Evolutionary conservation across 2,113 vertebrate species (phyloP).

Genomic region (Bettongia penicillata): DNA sequence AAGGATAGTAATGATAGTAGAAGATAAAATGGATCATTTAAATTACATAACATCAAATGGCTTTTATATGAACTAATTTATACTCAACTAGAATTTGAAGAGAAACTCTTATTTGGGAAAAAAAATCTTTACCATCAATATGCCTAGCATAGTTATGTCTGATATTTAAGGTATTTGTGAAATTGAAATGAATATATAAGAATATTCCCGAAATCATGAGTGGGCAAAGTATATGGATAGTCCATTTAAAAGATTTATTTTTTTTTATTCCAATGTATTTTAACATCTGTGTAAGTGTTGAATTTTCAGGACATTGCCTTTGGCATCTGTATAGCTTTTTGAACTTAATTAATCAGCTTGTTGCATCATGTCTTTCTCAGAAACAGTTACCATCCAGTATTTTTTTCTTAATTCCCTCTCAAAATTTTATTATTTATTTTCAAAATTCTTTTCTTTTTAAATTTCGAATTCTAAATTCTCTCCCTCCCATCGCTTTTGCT

Average conservation of each 20-base stretch:
- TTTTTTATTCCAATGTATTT: not conserved
- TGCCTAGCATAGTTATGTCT: not conserved
- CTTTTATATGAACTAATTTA: not conserved
- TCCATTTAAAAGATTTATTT: not conserved
- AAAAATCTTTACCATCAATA: not conserved
- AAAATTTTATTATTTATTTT: too few species aligned
- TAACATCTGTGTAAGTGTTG: not conserved
- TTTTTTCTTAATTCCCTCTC: too few species aligned
- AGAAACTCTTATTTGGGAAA: too few species aligned
- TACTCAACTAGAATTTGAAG: not conserved
- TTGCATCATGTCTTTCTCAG: not conserved
- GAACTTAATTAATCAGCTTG: not conserved
- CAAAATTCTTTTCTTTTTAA: too few species aligned
- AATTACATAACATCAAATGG: not conserved
- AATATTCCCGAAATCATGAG: not conserved
- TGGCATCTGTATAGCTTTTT: not conserved
- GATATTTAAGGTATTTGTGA: not conserved
- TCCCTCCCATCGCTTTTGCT: too few species aligned
- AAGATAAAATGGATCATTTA: not conserved
- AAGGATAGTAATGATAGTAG: not conserved
- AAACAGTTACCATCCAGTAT: not conserved
- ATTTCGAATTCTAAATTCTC: too few species aligned
- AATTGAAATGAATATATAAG: not conserved
- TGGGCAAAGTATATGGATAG: not conserved
- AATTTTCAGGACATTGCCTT: not conserved